Conservation (phyloP, 2,797 vertebrate species). For the Myotis pilosus region DNA sequence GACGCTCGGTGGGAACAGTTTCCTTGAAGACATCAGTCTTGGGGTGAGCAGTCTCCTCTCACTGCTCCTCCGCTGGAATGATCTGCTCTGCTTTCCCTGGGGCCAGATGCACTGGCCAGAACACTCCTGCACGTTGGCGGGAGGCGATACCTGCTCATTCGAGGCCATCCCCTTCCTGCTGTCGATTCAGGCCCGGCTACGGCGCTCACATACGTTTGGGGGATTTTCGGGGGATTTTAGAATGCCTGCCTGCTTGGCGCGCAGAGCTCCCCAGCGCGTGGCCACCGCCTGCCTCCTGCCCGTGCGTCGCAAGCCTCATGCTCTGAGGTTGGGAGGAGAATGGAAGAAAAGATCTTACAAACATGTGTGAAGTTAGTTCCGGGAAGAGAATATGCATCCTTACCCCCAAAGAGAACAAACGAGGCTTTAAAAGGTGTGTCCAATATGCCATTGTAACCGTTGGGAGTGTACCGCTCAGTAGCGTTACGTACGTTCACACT, state of each 20-base stretch:
- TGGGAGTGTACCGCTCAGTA: neutral
- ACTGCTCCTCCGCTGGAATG: neutral
- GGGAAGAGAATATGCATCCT: neutral
- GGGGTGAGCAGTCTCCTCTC: constrained; percentile 36
- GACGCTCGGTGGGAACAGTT: constrained; percentile 43
- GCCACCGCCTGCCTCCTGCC: neutral
- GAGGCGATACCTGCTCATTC: neutral
- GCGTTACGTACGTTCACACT: neutral
- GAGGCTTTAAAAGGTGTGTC: neutral
- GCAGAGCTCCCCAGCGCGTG: neutral
- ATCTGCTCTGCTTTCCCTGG: neutral
- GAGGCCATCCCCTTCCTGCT: neutral
- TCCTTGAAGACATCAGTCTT: neutral
- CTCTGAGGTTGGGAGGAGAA: neutral
- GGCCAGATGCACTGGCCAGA: neutral
- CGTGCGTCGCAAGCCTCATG: neutral
- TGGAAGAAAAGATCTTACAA: neutral
- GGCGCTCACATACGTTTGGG: neutral
- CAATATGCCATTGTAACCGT: neutral
- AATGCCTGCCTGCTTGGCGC: neutral
- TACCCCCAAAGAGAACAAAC: neutral
- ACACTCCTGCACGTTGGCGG: neutral
- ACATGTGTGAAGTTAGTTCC: neutral
- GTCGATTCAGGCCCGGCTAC: neutral
- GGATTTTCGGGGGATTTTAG: constrained; percentile 61